Evolutionary conservation across 2,797 vertebrate species (phyloP).

Genomic region (Meda fulgida): DNA sequence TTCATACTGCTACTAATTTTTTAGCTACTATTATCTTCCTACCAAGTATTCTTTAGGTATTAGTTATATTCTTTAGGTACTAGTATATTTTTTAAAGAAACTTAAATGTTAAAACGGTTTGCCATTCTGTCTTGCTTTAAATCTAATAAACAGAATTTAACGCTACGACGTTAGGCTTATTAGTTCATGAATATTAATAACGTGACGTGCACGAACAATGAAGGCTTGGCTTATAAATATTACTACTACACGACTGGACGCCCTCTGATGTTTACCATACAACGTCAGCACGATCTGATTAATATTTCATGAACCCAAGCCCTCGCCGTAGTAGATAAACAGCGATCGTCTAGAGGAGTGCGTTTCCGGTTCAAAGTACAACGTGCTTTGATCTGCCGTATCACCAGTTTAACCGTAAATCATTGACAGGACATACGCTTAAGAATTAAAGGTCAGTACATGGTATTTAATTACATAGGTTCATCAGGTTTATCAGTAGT

Average conservation of each 20-base stretch:
- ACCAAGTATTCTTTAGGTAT: neutral
- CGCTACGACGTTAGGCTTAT: neutral
- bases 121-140: neutral
- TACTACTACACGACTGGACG: neutral
- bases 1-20: neutral
- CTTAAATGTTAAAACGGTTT: neutral
- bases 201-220: neutral
- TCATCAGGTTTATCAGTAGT: neutral
- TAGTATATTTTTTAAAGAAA: neutral
- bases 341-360: neutral
- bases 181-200: conserved; percentile 22
- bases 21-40: too few relatives aligned
- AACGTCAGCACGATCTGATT: neutral
- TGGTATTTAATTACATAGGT: neutral
- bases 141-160: neutral
- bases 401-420: conserved; percentile 27
- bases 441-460: conserved; percentile 37
- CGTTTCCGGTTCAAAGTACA: conserved; percentile 25
- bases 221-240: conserved; percentile 2
- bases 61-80: neutral
- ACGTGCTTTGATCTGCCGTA: neutral
- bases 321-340: neutral
- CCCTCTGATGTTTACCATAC: neutral
- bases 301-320: neutral
- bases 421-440: conserved; percentile 29